A percentile compares a stretch with the other conserved stretches of the same genome.
These are phyloP conservation scores for Opisthograptis luteolata DNA, from an alignment of 2,888 invertebrate species.

Conservation along the genomic window DNA sequence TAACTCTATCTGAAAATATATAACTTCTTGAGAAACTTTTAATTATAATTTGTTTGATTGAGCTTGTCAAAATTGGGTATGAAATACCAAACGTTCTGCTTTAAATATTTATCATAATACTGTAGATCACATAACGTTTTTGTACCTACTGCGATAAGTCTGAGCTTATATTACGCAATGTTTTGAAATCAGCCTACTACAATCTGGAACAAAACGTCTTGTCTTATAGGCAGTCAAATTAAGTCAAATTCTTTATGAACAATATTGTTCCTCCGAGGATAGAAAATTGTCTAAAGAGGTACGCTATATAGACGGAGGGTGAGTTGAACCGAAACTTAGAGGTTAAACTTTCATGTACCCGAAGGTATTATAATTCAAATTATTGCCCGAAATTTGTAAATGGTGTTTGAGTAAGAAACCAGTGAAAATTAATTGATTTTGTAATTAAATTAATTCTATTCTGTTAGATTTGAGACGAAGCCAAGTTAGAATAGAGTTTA, in stretches of 20 bases:
- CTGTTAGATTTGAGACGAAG: slow-evolving; percentile 27
- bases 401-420: slow-evolving; percentile 35
- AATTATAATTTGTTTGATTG: too few species aligned
- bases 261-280: slow-evolving; percentile 21
- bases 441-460: slow-evolving; percentile 41
- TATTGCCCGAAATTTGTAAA: slow-evolving; percentile 33
- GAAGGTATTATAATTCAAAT: slow-evolving; percentile 37
- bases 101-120: not conserved
- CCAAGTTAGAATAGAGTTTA: slow-evolving; percentile 22
- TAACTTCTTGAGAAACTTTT: too few species aligned
- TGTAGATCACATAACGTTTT: not conserved
- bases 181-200: not conserved
- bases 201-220: slow-evolving; percentile 8
- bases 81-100: too few species aligned
- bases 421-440: slow-evolving; percentile 36
- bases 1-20: too few species aligned
- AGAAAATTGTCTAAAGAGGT: slow-evolving; percentile 19
- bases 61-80: too few species aligned
- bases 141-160: not conserved
- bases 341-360: slow-evolving; percentile 24
- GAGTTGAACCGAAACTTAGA: slow-evolving; percentile 17
- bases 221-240: slow-evolving; percentile 17
- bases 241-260: slow-evolving; percentile 19
- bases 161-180: not conserved
- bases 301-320: slow-evolving; percentile 16